phyloP scores from a whole-genome alignment of 2,113 vertebrate species.

The Xenopus laevis region DNA sequence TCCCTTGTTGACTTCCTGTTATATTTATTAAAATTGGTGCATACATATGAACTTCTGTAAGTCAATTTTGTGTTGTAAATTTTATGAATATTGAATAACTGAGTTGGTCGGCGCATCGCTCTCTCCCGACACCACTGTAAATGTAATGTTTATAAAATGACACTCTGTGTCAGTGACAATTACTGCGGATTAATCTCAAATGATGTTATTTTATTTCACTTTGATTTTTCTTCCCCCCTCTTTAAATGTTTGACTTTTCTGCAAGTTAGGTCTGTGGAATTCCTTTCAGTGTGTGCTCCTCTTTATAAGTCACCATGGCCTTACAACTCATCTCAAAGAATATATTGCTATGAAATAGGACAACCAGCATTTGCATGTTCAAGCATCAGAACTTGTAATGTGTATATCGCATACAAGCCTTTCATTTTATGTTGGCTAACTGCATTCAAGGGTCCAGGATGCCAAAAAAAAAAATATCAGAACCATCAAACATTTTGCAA shows the following conservation, averaged over 20 bases:
- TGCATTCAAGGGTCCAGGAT: conserved; percentile 79
- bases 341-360: conserved; percentile 58
- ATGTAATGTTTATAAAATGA: conserved; percentile 59
- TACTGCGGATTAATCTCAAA: conserved; percentile 63
- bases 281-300: conserved; percentile 68
- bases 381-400: conserved; percentile 70
- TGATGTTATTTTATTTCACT: conserved; percentile 55
- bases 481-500: conserved; percentile 71
- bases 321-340: conserved; percentile 75
- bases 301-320: conserved; percentile 79
- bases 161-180: conserved; percentile 67
- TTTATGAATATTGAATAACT: conserved; percentile 55
- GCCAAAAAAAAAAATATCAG: conserved; percentile 67
- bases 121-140: conserved; percentile 55
- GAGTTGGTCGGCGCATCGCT: conserved; percentile 58
- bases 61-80: conserved; percentile 64
- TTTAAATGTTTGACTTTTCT: conserved; percentile 53
- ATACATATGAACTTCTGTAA: conserved; percentile 65
- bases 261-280: conserved; percentile 67
- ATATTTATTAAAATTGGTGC: conserved; percentile 60
- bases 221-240: conserved; percentile 47
- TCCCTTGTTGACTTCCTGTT: conserved; percentile 60
- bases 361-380: conserved; percentile 72
- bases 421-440: conserved; percentile 70
- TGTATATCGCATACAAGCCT: conserved; percentile 71